phyloP scores from a whole-genome alignment of 92 coral and sea anemone genomes.

The Palythoa grandis region DNA sequence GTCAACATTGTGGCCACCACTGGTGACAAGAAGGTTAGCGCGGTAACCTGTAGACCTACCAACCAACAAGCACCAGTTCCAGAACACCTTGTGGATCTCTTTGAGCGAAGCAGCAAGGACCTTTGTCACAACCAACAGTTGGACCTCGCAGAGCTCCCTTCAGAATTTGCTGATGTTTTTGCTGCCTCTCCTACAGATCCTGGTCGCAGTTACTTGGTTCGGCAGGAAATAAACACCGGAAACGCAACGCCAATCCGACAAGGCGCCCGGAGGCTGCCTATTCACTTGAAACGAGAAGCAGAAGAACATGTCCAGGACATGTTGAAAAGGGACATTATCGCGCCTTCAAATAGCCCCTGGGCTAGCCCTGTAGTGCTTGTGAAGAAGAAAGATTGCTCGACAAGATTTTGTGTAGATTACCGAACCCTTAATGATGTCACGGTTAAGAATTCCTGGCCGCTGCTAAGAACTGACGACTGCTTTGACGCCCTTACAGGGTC shows the following conservation, averaged over 20 bases:
- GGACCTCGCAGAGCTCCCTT: neutral
- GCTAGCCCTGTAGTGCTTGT: conserved; percentile 28
- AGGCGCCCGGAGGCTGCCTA: conserved; percentile 32
- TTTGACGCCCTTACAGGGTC: conserved; percentile 52
- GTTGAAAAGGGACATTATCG: conserved; percentile 33
- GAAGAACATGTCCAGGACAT: conserved; percentile 48
- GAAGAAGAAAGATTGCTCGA: conserved; percentile 41
- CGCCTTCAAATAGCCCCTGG: conserved; percentile 50
- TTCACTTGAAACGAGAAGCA: conserved; percentile 45
- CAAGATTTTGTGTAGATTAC: conserved; percentile 47
- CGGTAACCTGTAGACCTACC: conserved; percentile 14
- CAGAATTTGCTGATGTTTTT: conserved; percentile 45
- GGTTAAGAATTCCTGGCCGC: conserved; percentile 46
- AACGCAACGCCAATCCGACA: conserved; percentile 47
- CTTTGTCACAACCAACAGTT: neutral
- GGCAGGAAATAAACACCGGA: conserved; percentile 47
- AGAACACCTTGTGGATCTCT: conserved; percentile 34
- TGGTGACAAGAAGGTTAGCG: neutral
- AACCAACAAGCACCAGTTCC: conserved; percentile 10
- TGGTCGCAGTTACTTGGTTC: conserved; percentile 42
- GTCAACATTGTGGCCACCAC: neutral
- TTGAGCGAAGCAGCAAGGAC: conserved; percentile 56
- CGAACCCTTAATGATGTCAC: conserved; percentile 34
- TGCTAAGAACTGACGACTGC: conserved; percentile 49
- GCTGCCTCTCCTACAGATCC: conserved; percentile 43